Base-by-base conservation (phyloP, 2,113 vertebrate species). In the Percina caprodes region DNA sequence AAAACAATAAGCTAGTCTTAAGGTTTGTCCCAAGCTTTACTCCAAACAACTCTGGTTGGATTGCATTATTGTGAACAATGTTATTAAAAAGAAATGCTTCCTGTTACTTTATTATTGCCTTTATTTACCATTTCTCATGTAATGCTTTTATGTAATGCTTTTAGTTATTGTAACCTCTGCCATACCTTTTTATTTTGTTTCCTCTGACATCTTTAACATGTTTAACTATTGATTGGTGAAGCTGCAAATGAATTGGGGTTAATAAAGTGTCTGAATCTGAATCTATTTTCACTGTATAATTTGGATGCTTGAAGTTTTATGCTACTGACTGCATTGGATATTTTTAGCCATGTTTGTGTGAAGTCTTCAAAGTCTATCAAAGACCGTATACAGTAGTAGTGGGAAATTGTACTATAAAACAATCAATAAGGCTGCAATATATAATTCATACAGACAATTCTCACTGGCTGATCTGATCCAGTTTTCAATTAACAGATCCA, bases 401-500 rank as follows among this genome's bases (percentile, higher is more conserved):
- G 30, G 78, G 21, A 85, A 51, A 77, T 72, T 51, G 49, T 35
- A 24, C 21, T 55, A 19, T 55, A 71, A 70, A 70, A 21, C 6
- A n/a, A 85, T 74, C 23, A 69, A 69, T 76, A 35, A 23, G 72
- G 35, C 55, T 49, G 33, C 35, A 24, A 24, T 51, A n/a, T 8
- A 54, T 59, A 45, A 61, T 62, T 76, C 49, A 78, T 49, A 39
- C 18, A 56, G 24, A 35, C 24, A 13, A 66, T 14, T 55, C 52
- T 30, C 56, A 48, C 46, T 30, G 58, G 48, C 65, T 69, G n/a
- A 84, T 75, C 30, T 30, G 30, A 61, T 77, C 48, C 54, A 52
- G 19, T 83, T 77, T 80, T 74, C 21, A 74, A 33, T 73, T 23
- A 68, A 14, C 51, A 45, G 33, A 79, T 84, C 61, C 65, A 81